phyloP scores from a whole-genome alignment of 1,140 invertebrate genomes.

The Probaryconus sp. region DNA sequence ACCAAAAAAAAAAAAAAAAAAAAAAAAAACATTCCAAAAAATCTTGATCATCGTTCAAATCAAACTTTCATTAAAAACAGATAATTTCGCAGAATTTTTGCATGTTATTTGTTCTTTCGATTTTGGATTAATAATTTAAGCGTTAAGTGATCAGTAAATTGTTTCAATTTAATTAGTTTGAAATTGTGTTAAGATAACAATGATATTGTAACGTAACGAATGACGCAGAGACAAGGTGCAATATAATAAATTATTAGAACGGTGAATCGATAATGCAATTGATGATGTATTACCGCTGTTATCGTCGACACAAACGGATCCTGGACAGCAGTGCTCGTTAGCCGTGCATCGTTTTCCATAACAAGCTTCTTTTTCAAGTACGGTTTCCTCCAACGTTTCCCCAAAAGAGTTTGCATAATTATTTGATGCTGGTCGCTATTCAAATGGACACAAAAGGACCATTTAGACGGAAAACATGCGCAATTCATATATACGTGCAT shows the following conservation, averaged over 20 bases:
- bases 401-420: constrained; percentile 68
- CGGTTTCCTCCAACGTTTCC: constrained; percentile 74
- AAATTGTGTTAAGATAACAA: not conserved
- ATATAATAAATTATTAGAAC: constrained; percentile 13
- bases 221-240: not conserved
- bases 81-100: too few species aligned
- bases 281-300: constrained; percentile 82
- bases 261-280: constrained; percentile 19
- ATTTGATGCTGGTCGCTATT: constrained; percentile 66
- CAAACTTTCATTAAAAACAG: too few species aligned
- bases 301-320: constrained; percentile 85
- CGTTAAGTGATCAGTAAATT: not conserved
- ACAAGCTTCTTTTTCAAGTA: constrained; percentile 79
- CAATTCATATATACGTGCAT: too few species aligned
- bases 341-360: constrained; percentile 83
- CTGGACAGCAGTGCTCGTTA: constrained; percentile 88
- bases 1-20: too few species aligned
- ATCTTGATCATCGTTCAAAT: too few species aligned
- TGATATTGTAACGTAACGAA: constrained; percentile 6
- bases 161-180: not conserved
- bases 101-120: too few species aligned
- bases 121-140: too few species aligned
- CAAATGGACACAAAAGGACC: constrained; percentile 33
- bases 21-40: too few species aligned
- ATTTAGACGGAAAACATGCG: not conserved